phyloP scores from a whole-genome alignment of 2,888 invertebrate genomes.

The Nemotelus nigrinus region DNA sequence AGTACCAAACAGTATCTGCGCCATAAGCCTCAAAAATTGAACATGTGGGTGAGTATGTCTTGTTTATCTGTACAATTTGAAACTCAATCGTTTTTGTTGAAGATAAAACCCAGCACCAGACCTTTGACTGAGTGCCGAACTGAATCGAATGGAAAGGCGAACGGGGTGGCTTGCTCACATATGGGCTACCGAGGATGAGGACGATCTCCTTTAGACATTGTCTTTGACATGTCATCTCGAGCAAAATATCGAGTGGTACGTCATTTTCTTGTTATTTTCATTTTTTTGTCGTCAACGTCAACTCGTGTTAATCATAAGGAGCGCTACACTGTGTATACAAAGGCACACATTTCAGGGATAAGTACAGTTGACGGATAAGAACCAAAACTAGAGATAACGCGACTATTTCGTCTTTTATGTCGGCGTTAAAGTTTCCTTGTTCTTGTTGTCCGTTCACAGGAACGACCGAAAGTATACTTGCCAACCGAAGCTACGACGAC shows the following conservation, averaged over 20 bases:
- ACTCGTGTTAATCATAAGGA: conserved; percentile 27
- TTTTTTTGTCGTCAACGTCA: conserved; percentile 23
- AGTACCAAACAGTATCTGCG: neutral
- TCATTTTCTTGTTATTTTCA: neutral
- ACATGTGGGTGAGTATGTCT: conserved; percentile 33
- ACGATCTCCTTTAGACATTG: neutral
- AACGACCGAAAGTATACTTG: too few species aligned
- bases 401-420: conserved; percentile 26
- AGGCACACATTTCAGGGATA: conserved; percentile 15
- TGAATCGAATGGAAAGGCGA: neutral
- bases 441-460: neutral
- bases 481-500: too few species aligned
- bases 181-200: neutral
- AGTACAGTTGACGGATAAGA: conserved; percentile 39
- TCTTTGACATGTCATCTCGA: conserved; percentile 15
- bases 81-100: conserved; percentile 40
- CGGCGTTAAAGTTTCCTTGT: conserved; percentile 9
- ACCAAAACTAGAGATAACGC: conserved; percentile 43
- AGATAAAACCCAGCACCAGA: conserved; percentile 24
- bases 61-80: conserved; percentile 42
- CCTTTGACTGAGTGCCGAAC: conserved; percentile 22
- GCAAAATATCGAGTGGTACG: too few species aligned
- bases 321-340: neutral
- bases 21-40: conserved; percentile 36
- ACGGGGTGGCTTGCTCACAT: neutral